Percentiles rank a stretch among this genome's conserved stretches.
phyloP scores from a whole-genome alignment of 2,888 invertebrate species.

The Aromia moschata region DNA sequence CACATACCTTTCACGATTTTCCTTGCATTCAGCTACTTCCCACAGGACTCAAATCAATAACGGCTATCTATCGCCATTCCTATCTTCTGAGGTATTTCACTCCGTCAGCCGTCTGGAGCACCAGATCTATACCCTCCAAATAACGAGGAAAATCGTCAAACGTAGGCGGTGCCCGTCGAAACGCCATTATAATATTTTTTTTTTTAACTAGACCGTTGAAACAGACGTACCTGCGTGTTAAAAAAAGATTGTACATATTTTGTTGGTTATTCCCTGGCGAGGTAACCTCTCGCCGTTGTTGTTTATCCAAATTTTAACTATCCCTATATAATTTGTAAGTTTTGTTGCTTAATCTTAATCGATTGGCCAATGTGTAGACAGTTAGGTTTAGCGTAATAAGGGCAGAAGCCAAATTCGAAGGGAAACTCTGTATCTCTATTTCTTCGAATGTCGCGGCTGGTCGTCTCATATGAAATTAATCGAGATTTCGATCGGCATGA shows the following conservation, averaged over 20 bases:
- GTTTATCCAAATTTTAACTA: slow-evolving; percentile 23
- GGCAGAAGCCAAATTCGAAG: background rate
- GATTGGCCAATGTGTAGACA: slow-evolving; percentile 31
- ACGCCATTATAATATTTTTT: slow-evolving; percentile 6
- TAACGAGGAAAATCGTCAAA: too few species aligned
- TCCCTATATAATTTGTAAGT: slow-evolving; percentile 13
- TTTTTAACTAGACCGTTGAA: background rate
- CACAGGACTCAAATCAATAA: too few species aligned
- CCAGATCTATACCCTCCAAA: too few species aligned
- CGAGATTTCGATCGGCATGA: too few species aligned
- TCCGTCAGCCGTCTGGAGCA: too few species aligned
- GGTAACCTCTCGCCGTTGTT: slow-evolving; percentile 22
- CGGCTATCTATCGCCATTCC: too few species aligned
- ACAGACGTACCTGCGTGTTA: slow-evolving; percentile 37
- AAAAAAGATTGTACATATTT: slow-evolving; percentile 40
- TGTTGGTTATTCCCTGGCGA: slow-evolving; percentile 34
- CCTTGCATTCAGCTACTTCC: too few species aligned
- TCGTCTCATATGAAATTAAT: too few species aligned
- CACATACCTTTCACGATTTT: too few species aligned
- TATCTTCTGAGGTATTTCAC: too few species aligned
- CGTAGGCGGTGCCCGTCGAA: background rate
- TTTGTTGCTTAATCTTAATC: background rate
- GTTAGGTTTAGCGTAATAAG: background rate
- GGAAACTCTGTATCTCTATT: too few species aligned
- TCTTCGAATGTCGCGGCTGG: too few species aligned